These are phyloP conservation scores for Cryptus viduatorius DNA, from an alignment of 2,888 invertebrate genomes.

Conservation along the genomic window DNA sequence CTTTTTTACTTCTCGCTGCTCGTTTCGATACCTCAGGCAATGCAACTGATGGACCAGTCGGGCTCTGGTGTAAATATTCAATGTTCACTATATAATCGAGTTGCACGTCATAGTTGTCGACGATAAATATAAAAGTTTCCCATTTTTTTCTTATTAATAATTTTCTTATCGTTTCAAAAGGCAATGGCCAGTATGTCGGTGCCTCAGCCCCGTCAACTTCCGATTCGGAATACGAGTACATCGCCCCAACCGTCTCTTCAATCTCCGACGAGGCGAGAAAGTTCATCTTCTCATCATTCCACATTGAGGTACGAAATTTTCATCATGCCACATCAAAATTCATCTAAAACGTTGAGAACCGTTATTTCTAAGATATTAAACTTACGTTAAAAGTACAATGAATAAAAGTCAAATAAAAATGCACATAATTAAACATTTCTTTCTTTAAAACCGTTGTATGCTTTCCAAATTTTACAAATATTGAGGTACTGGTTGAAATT, in stretches of 20 bases:
- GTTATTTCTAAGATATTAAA: no score
- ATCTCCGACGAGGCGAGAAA: conserved; percentile 81
- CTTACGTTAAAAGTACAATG: no score
- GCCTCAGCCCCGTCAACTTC: conserved; percentile 76
- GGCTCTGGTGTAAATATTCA: conserved; percentile 95
- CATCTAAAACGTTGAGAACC: no score
- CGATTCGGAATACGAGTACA: conserved; percentile 63
- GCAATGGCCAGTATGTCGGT: conserved; percentile 80
- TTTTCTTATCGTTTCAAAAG: conserved; percentile 72
- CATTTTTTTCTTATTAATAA: conserved; percentile 45
- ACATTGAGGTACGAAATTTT: conserved; percentile 76
- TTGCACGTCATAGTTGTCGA: background rate
- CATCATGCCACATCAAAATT: no score
- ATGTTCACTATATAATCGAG: conserved; percentile 30
- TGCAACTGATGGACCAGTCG: conserved; percentile 96
- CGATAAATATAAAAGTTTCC: conserved; percentile 21
- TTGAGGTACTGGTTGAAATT: no score
- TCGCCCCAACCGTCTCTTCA: conserved; percentile 78
- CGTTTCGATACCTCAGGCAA: conserved; percentile 89
- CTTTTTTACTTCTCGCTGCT: conserved; percentile 71
- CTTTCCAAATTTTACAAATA: no score
- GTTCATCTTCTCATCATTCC: conserved; percentile 80
- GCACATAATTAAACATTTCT: no score
- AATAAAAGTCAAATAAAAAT: no score
- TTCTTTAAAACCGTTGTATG: no score